These are phyloP conservation scores for Nowickia ferox DNA, from an alignment of 2,888 invertebrate species.

Conservation along the genomic window DNA sequence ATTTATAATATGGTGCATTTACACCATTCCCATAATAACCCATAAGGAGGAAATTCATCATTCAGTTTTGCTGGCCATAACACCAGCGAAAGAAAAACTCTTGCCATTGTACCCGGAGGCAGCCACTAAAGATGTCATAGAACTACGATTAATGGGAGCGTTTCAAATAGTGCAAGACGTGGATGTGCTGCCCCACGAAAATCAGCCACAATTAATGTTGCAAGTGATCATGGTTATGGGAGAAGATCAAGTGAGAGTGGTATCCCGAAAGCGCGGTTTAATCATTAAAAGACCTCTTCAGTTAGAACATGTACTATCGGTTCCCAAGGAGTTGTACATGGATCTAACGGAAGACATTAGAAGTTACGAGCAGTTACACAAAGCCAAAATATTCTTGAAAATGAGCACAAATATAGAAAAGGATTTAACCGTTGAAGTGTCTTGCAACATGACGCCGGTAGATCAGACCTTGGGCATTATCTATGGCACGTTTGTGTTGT, in stretches of 20 bases:
- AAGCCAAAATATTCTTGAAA: slow-evolving; percentile 52
- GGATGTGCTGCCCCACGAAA: not conserved
- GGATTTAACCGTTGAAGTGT: slow-evolving; percentile 83
- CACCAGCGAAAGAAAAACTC: slow-evolving; percentile 34
- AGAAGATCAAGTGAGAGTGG: not conserved
- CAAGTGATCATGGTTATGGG: slow-evolving; percentile 1
- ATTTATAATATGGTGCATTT: slow-evolving; percentile 86
- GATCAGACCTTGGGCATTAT: slow-evolving; percentile 87
- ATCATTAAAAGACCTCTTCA: slow-evolving; percentile 72
- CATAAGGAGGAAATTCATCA: slow-evolving; percentile 86
- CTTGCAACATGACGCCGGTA: slow-evolving; percentile 86
- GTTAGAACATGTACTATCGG: slow-evolving; percentile 82
- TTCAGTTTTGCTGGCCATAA: slow-evolving; percentile 85
- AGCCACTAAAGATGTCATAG: slow-evolving; percentile 3
- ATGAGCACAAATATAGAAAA: slow-evolving; percentile 74
- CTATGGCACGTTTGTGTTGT: slow-evolving; percentile 88
- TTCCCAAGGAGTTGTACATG: slow-evolving; percentile 71
- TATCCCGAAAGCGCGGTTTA: slow-evolving; percentile 46
- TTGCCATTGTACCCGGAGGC: not conserved
- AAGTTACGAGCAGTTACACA: slow-evolving; percentile 28
- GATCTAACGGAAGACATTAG: slow-evolving; percentile 59
- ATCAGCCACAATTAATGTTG: slow-evolving; percentile 42
- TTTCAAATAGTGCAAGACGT: slow-evolving; percentile 51
- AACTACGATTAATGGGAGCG: slow-evolving; percentile 56
- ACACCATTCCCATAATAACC: slow-evolving; percentile 86